Evolutionary conservation across 2,888 invertebrate genomes (phyloP), one percentile per base, ranked within the genome.

Genomic region (Hirtodrosophila duncani): DNA sequence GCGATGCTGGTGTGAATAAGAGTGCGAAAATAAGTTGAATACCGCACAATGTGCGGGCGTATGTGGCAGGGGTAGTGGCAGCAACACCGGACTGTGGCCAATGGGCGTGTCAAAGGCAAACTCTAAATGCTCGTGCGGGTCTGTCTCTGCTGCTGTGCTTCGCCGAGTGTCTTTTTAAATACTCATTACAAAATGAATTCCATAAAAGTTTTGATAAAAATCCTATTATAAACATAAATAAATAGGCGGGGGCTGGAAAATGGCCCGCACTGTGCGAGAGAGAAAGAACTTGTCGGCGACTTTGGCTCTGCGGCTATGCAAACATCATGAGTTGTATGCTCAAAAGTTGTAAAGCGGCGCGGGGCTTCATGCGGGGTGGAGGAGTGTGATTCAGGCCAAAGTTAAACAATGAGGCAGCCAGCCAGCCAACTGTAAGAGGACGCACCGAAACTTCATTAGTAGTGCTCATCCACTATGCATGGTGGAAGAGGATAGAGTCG

Each of bases 141-240:
- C 27, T 11, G 52, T 21, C 8, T 29, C 38, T 50, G 27, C 24
- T 30, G 51, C 49, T 49, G 66, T 49, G 41, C 29, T 36, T 43
- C 43, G n/a, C 31, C 23, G 52, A 53, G 67, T 66, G 68, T 71
- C 71, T 79, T 74, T 64, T 81, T 75, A 79, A 81, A 81, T 79
- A 70, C 72, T 79, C 77, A 74, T 72, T 79, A 74, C 67, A 70
- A 66, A 81, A 69, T 57, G 56, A 53, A 67, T 81, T 74, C 55
- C 65, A 51, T 38, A 58, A 57, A 70, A 81, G 77, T 77, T 71
- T 75, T 77, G 79, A 77, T 81, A 77, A 77, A 81, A 77, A 78
- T 82, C 81, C 81, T 81, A 77, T 77, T 82, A 82, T 74, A 79
- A 82, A 74, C 81, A 81, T 77, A 81, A 81, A 77, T 81, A 77